phyloP scores from a whole-genome alignment of 2,888 invertebrate genomes.

The Dicycla oo region DNA sequence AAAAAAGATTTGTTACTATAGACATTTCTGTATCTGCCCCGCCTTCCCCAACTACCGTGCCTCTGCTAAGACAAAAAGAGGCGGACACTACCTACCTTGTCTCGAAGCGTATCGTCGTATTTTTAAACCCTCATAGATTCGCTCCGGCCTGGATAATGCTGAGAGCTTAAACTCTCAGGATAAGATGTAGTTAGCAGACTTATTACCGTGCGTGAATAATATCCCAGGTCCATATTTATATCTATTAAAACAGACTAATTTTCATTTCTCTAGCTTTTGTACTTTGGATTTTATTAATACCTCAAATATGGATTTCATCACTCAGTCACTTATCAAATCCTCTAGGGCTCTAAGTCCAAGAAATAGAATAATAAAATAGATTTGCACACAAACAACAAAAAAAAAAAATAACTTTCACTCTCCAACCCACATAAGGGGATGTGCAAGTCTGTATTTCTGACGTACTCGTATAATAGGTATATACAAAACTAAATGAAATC shows the following conservation, averaged over 20 bases:
- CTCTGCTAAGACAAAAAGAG: too few species aligned
- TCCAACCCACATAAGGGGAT: too few species aligned
- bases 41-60: too few species aligned
- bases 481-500: not conserved
- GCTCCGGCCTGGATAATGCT: too few species aligned
- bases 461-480: not conserved
- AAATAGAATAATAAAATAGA: too few species aligned
- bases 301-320: not conserved
- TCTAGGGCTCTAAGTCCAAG: not conserved
- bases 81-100: too few species aligned
- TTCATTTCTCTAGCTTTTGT: not conserved
- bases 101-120: too few species aligned
- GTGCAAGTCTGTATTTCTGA: not conserved
- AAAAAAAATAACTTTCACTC: not conserved
- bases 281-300: too few species aligned
- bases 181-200: too few species aligned
- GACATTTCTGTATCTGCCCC: not conserved
- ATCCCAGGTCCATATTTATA: too few species aligned
- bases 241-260: not conserved
- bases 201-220: too few species aligned
- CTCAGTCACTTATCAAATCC: not conserved
- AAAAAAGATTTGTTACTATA: not conserved
- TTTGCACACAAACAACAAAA: not conserved
- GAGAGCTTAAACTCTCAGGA: too few species aligned
- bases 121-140: not conserved